These are phyloP conservation scores for Crematogaster levior DNA, from an alignment of 2,888 invertebrate genomes.

Conservation along the genomic window DNA sequence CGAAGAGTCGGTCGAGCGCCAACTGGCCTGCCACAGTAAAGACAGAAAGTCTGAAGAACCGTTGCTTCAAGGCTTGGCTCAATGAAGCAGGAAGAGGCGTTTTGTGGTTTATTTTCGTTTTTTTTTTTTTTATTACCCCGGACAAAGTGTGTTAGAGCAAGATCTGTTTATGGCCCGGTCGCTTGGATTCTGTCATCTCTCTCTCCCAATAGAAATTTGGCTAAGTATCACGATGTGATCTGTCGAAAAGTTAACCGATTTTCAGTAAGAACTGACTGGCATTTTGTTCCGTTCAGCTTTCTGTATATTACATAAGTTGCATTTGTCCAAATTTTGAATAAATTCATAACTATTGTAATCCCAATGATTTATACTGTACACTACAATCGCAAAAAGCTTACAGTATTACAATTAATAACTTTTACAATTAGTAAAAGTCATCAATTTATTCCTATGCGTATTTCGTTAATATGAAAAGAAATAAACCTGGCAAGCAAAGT, in stretches of 20 bases:
- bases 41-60: constrained; percentile 54
- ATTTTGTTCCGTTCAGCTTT: background rate
- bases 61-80: constrained; percentile 46
- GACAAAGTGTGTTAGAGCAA: constrained; percentile 40
- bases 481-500: background rate
- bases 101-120: constrained; percentile 38
- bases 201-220: background rate
- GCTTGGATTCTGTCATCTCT: constrained; percentile 12
- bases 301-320: background rate
- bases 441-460: background rate
- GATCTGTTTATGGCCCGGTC: background rate
- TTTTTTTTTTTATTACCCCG: constrained; percentile 13
- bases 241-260: background rate
- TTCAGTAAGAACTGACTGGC: background rate
- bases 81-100: constrained; percentile 47
- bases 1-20: constrained; percentile 44
- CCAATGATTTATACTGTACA: background rate
- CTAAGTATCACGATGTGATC: background rate
- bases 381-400: background rate
- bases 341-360: too few relatives aligned
- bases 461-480: background rate
- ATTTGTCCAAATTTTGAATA: background rate
- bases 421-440: background rate
- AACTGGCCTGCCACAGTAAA: constrained; percentile 35
- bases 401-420: too few relatives aligned